Conservation (phyloP, 1,140 invertebrate genomes). For the Callitettix versicolor region DNA sequence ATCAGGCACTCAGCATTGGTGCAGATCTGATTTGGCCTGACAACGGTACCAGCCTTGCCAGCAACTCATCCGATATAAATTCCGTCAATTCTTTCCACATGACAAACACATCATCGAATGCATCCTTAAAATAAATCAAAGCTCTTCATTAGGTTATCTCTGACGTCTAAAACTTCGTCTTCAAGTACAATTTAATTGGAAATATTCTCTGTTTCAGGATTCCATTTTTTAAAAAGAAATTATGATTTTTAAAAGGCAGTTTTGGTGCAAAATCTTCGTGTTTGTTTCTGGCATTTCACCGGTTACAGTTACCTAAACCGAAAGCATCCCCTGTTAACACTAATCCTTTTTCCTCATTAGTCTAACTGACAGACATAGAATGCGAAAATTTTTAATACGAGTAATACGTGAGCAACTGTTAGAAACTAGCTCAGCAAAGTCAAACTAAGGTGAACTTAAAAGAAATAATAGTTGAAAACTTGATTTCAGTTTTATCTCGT, state of each 20-base stretch:
- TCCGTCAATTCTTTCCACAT: conserved; percentile 78
- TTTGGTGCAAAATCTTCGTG: conserved; percentile 49
- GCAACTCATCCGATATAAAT: conserved; percentile 48
- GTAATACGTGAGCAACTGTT: no score
- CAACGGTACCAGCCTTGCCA: conserved; percentile 47
- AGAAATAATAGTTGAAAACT: no score
- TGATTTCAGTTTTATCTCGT: no score
- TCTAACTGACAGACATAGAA: no score
- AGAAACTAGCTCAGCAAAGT: no score
- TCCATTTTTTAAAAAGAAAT: conserved; percentile 80
- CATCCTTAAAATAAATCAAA: conserved; percentile 76
- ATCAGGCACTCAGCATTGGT: conserved; percentile 39
- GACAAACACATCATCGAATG: conserved; percentile 75
- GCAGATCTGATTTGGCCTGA: conserved; percentile 53
- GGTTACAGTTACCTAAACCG: no score
- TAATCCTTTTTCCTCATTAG: no score
- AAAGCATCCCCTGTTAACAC: no score
- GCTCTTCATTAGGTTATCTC: conserved; percentile 59
- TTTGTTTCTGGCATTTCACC: conserved; percentile 45
- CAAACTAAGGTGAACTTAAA: no score
- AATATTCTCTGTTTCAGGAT: conserved; percentile 56
- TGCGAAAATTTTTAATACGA: no score
- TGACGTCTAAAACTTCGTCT: conserved; percentile 47
- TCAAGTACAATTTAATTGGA: conserved; percentile 44
- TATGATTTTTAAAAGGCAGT: conserved; percentile 77